Percentiles rank a stretch among this genome's conserved stretches.
Conservation (phyloP, 2,888 invertebrate genomes). For the Thymelicus lineola region DNA sequence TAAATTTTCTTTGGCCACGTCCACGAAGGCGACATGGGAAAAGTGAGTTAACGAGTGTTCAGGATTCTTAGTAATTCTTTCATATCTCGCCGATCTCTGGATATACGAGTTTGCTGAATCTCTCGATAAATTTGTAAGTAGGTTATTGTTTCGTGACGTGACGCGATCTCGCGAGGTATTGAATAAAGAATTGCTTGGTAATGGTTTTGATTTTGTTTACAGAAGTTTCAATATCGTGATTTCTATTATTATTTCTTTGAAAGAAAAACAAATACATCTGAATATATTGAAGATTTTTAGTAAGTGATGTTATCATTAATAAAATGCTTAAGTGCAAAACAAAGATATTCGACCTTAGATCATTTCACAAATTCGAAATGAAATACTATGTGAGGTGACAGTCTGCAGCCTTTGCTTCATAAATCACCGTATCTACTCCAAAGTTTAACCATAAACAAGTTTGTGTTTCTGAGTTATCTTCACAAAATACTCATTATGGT, state of each 20-base stretch:
- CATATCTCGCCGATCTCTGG: constrained; percentile 70
- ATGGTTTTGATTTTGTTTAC: background rate
- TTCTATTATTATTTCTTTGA: background rate
- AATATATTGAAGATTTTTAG: too few species aligned
- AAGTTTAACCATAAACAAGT: constrained; percentile 36
- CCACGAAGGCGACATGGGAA: constrained; percentile 73
- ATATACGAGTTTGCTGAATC: constrained; percentile 50
- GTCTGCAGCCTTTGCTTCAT: constrained; percentile 25
- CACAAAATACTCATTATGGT: background rate
- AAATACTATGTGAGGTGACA: constrained; percentile 22
- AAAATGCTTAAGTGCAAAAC: background rate
- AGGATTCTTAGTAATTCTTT: constrained; percentile 75
- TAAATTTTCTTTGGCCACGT: constrained; percentile 83
- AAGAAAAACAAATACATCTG: background rate
- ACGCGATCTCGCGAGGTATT: constrained; percentile 36
- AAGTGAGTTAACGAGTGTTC: constrained; percentile 81
- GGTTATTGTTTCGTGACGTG: constrained; percentile 46
- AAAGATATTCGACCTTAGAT: background rate
- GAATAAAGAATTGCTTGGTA: constrained; percentile 43
- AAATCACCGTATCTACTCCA: constrained; percentile 30
- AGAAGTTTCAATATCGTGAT: constrained; percentile 4
- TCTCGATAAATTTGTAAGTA: constrained; percentile 46
- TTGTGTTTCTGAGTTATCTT: constrained; percentile 32
- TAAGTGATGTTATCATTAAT: background rate
- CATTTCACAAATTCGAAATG: constrained; percentile 11